Conservation (phyloP, 2,888 invertebrate genomes). For the Rhogogaster chlorosoma region DNA sequence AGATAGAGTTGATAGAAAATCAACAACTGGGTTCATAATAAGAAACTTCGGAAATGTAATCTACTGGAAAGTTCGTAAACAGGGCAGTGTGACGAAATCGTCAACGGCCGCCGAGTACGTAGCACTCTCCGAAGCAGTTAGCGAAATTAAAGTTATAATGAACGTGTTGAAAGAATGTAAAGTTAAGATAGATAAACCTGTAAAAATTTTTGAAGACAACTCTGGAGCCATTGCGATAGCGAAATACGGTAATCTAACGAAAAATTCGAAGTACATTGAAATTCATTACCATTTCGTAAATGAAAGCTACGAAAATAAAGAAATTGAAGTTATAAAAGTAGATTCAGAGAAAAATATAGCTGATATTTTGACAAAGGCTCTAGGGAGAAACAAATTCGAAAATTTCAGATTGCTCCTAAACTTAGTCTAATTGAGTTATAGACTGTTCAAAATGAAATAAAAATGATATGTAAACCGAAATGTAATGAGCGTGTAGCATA, state of each 20-base stretch:
- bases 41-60: slow-evolving; percentile 38
- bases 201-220: neutral
- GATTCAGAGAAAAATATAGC: neutral
- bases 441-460: too few species aligned
- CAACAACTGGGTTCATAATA: slow-evolving; percentile 49
- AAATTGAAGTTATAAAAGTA: neutral
- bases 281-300: neutral
- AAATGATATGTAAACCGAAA: too few species aligned
- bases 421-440: too few species aligned
- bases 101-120: slow-evolving; percentile 30
- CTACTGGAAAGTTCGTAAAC: slow-evolving; percentile 1
- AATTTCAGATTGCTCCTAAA: too few species aligned
- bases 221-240: neutral
- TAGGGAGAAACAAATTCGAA: neutral
- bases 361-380: slow-evolving; percentile 5
- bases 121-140: neutral
- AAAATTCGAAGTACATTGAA: neutral
- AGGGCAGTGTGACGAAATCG: slow-evolving; percentile 9
- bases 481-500: too few species aligned
- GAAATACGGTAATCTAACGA: neutral
- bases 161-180: neutral
- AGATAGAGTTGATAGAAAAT: slow-evolving; percentile 51
- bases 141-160: neutral
- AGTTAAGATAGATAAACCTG: neutral
- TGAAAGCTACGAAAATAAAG: too few species aligned